phyloP scores from a whole-genome alignment of 2,797 vertebrate genomes.

The Allobates femoralis region DNA sequence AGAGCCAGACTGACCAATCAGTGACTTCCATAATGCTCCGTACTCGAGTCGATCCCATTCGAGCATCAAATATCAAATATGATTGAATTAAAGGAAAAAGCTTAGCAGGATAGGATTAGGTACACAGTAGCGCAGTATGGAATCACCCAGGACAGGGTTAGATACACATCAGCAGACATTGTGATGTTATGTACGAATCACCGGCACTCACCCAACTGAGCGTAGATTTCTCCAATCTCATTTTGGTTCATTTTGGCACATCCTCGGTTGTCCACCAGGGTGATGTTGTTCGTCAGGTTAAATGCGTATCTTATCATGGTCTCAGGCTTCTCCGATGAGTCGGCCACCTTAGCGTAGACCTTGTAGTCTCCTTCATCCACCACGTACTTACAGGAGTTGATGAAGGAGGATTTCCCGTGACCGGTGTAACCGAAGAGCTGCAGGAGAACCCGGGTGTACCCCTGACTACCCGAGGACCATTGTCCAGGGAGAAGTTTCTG shows the following conservation, averaged over 20 bases:
- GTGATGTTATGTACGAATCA: neutral
- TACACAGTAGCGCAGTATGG: neutral
- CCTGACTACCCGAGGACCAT: neutral
- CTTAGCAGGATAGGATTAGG: neutral
- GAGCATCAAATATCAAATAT: no score
- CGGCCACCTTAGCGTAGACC: neutral
- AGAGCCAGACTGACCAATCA: no score
- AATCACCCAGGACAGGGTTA: neutral
- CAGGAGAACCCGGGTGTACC: neutral
- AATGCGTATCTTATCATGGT: neutral
- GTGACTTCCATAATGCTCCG: no score
- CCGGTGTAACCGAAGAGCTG: constrained; percentile 25
- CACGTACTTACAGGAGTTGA: constrained; percentile 26
- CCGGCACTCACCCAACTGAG: constrained; percentile 35
- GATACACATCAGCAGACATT: neutral
- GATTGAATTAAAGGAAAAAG: no score
- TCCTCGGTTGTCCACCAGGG: constrained; percentile 30
- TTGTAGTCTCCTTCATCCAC: neutral
- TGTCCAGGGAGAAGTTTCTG: neutral
- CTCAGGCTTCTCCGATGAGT: fast-evolving
- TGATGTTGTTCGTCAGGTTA: constrained; percentile 5
- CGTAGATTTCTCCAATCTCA: neutral
- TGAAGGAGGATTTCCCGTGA: constrained; percentile 40
- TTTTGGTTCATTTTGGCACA: neutral
- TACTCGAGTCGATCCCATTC: no score